phyloP scores from a whole-genome alignment of 2,888 invertebrate species.

The Atethmia centrago region DNA sequence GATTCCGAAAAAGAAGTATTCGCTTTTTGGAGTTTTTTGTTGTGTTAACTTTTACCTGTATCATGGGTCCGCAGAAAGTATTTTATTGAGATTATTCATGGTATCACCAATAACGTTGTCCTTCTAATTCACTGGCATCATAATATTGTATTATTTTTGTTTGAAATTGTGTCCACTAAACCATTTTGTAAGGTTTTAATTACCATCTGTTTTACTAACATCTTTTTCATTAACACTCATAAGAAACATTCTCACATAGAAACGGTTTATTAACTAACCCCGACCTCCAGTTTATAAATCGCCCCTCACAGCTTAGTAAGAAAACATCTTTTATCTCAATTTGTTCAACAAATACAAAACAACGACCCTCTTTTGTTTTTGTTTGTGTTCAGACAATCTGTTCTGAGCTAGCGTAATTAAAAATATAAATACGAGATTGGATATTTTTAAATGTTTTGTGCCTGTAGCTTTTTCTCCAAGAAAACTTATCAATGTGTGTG shows the following conservation, averaged over 20 bases:
- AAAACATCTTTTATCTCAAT: constrained; percentile 35
- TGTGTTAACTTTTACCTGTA: too few relatives aligned
- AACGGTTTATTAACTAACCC: constrained; percentile 4
- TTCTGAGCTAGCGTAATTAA: background rate
- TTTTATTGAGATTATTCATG: too few relatives aligned
- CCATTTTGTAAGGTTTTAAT: background rate
- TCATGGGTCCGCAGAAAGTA: too few relatives aligned
- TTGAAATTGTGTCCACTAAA: background rate
- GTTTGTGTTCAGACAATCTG: constrained; percentile 16
- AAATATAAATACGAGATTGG: constrained; percentile 1
- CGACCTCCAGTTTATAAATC: constrained; percentile 4
- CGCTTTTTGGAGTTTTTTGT: too few relatives aligned
- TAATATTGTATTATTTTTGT: too few relatives aligned
- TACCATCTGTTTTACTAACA: background rate
- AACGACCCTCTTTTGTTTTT: constrained; percentile 24
- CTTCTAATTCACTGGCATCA: too few relatives aligned
- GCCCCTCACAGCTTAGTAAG: background rate
- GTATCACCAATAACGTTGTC: too few relatives aligned
- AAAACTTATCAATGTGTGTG: background rate
- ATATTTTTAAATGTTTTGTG: background rate
- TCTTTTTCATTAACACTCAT: background rate
- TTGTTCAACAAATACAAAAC: constrained; percentile 30
- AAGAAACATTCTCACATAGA: background rate
- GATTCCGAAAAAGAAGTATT: too few relatives aligned
- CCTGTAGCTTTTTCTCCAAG: background rate